Base-by-base conservation (phyloP, 1,140 invertebrate genomes). In the Bacillus rossius region DNA sequence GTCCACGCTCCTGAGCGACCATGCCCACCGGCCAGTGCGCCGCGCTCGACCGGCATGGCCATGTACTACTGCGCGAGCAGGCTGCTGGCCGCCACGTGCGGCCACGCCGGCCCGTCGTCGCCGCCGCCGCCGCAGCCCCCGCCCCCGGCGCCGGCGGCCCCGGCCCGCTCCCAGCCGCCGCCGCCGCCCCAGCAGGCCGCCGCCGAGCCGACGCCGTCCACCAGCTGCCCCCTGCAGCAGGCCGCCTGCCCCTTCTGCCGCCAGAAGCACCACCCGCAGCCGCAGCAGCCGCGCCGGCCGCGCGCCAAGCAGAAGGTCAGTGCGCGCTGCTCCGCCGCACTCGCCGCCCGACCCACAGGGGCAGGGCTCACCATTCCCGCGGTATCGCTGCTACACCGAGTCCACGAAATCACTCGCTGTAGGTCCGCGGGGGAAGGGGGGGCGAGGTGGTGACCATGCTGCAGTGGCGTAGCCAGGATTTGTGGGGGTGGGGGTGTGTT, bases 51-150 rank as follows among this genome's bases (percentile, higher is more conserved):
- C 29, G 10, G 29, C 29, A 59, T 59, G 57, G 57, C 57, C 25
- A 59, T 59, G 57, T 59, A 59, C 40, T 59, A 59, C 41, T 59
- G 53, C 47, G 57, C 57, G n/a, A 59, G 57, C 50, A 59, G 53
- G 43, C 26, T 59, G 41, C 43, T 50, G 19, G 48, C 57, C 1
- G 40, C 57, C 8, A 25, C 55, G 7, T 22, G 25, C 26, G 37
- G 51, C 20, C 20, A 40, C 13, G 7, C 17, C 17, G 42, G 2
- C 42, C 14, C 42, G 2, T 17, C 42, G 42, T 17, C 42, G 42
- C 42, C 42, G 42, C 42, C 42, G 42, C 14, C 42, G 42, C 42
- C 42, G 38, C 38, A 14, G 42, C 20, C 42, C 20, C 42, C 42
- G 42, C 13, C 20, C 13, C 42, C 42, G 42, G 7, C 42, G 16